Evolutionary conservation across 2,888 invertebrate genomes (phyloP).

Genomic region (Phengaris alcon): DNA sequence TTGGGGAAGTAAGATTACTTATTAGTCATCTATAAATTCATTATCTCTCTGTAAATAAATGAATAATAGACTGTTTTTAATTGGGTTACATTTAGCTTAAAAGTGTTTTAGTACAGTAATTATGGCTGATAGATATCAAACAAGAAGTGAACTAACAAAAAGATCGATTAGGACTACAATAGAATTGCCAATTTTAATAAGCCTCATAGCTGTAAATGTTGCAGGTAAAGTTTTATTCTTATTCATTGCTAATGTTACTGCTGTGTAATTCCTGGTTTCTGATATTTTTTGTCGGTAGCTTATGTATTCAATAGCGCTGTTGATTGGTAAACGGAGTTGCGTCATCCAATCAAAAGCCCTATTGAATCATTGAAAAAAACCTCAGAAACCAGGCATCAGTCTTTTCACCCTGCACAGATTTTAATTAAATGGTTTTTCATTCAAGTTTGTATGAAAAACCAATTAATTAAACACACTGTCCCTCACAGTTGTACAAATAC

Average conservation of each 20-base stretch:
- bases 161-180: slow-evolving; percentile 11
- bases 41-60: neutral
- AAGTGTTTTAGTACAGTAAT: slow-evolving; percentile 1
- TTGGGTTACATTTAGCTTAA: neutral
- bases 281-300: too few species aligned
- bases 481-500: too few species aligned
- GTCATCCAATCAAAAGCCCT: too few species aligned
- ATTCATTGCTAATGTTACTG: slow-evolving; percentile 41
- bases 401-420: too few species aligned
- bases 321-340: too few species aligned
- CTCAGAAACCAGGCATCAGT: too few species aligned
- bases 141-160: slow-evolving; percentile 4
- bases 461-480: too few species aligned
- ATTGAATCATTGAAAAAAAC: too few species aligned
- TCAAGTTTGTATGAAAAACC: too few species aligned
- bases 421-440: too few species aligned
- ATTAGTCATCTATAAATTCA: neutral
- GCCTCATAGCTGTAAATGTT: slow-evolving; percentile 1
- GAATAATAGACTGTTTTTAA: neutral
- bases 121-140: slow-evolving; percentile 5
- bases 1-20: neutral
- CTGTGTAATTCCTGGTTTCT: too few species aligned
- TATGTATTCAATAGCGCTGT: too few species aligned
- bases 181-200: slow-evolving; percentile 23
- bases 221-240: slow-evolving; percentile 16